Base-by-base conservation (phyloP, 30 jellyfish, hydroid and myxozoan species). In the Hydractinia symbiolongicarpus region DNA sequence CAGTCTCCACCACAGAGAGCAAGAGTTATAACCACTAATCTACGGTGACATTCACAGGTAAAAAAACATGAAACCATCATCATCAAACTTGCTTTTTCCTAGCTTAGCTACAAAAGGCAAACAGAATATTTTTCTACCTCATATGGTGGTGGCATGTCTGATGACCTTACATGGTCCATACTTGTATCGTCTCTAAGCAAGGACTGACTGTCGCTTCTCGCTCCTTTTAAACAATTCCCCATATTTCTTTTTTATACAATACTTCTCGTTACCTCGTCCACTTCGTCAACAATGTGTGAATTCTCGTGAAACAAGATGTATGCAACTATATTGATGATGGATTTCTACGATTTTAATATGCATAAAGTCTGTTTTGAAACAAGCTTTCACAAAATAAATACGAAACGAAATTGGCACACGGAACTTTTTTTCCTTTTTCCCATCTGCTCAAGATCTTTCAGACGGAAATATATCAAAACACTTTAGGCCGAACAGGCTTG, bases 191-290 rank as follows among this genome's bases (percentile, higher is more conserved):
- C 74, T n/a, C 74, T 44, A 13, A 64, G 74, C 4, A 64, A 13
- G 16, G 74, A 64, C 9, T 64, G 74, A n/a, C 74, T 7, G 40
- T 64, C 74, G 4, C 40, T 64, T 51, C 74, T 64, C 40, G 74
- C 52, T 6, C 74, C 74, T 64, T 64, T 64, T 51, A 64, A 64
- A 64, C 74, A 64, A 64, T 64, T 64, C 2, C 74, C 74, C 74
- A 64, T 64, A 51, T 64, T 51, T 44, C 40, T 51, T 64, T 51
- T 64, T 64, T 2, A 0, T 2, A 7, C 74, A 51, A 7, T 13
- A n/a, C 9, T 7, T 51, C 17, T 6, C 52, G 9, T 64, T 6
- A n/a, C 4, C 40, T 64, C 74, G 9, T 64, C 4, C 2, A 64
- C 19, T n/a, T 44, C 16, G 74, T 64, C 16, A 13, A 13, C 74